phyloP scores from a whole-genome alignment of 2,797 vertebrate species.

The Coracias cyanogaster region DNA sequence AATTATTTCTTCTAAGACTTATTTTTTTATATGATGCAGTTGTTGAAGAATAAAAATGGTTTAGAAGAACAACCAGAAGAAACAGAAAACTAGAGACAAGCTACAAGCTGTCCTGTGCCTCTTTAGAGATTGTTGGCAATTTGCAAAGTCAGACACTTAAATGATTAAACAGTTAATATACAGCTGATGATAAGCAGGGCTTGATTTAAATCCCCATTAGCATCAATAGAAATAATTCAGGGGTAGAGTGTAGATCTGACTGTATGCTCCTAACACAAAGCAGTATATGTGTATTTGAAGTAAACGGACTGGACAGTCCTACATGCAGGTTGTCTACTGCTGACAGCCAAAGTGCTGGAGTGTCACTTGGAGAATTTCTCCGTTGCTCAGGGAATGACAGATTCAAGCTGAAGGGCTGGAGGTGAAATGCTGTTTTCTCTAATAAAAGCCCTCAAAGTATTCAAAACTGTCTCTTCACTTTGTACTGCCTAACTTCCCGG shows the following conservation, averaged over 20 bases:
- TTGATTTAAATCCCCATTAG: neutral
- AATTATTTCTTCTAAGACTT: neutral
- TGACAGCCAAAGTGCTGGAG: neutral
- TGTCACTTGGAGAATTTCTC: neutral
- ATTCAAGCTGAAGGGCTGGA: neutral
- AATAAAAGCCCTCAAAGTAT: neutral
- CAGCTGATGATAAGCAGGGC: neutral
- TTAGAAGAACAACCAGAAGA: neutral
- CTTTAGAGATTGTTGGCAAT: neutral
- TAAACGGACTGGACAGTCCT: neutral
- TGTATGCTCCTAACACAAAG: neutral
- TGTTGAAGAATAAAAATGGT: neutral
- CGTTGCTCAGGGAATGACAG: neutral
- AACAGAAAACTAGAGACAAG: neutral
- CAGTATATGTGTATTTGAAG: neutral
- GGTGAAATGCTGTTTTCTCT: neutral
- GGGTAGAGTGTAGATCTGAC: neutral
- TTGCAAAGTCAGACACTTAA: neutral
- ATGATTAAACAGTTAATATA: neutral
- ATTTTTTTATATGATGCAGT: neutral
- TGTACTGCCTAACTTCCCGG: neutral
- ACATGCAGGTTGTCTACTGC: neutral
- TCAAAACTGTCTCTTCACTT: neutral
- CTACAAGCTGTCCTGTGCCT: rapidly evolving
- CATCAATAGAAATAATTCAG: neutral